A percentile compares a stretch with the other conserved stretches of the same genome.
Conservation (phyloP, 2,797 vertebrate species). For the Sebastes itinus region DNA sequence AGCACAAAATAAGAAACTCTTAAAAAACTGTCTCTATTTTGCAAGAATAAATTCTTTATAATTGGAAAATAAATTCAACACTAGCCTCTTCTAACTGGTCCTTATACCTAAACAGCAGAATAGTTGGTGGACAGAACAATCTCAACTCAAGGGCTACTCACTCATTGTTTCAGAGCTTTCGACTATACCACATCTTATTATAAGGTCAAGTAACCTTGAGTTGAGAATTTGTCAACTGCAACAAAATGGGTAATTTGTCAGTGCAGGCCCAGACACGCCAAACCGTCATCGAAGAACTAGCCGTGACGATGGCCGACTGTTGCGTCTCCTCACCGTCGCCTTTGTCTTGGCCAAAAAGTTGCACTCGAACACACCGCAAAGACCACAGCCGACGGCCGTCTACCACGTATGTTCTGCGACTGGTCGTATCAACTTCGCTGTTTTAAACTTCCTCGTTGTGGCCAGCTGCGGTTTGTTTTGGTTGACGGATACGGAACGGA, state of each 20-base stretch:
- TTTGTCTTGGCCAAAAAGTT: too few relatives aligned
- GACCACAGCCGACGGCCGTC: too few relatives aligned
- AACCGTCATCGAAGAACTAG: too few relatives aligned
- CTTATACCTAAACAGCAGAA: not conserved
- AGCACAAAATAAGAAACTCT: not conserved
- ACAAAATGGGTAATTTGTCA: not conserved
- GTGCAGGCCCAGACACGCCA: not conserved
- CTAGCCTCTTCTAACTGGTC: not conserved
- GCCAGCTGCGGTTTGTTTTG: too few relatives aligned
- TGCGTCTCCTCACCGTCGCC: too few relatives aligned
- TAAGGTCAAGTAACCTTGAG: not conserved
- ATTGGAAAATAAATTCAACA: not conserved
- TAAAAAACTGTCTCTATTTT: not conserved
- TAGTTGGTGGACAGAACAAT: not conserved
- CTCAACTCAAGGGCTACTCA: not conserved
- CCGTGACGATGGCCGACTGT: too few relatives aligned
- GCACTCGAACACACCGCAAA: too few relatives aligned
- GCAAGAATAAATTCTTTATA: not conserved
- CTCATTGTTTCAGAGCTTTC: not conserved
- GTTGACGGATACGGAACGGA: too few relatives aligned
- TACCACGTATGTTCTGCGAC: too few relatives aligned
- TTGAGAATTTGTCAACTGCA: not conserved
- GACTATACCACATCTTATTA: not conserved
- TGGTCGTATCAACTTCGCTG: fast-evolving
- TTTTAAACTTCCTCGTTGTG: too few relatives aligned